Base-by-base conservation (phyloP, 1,140 invertebrate genomes). In the Drosophila pandora region DNA sequence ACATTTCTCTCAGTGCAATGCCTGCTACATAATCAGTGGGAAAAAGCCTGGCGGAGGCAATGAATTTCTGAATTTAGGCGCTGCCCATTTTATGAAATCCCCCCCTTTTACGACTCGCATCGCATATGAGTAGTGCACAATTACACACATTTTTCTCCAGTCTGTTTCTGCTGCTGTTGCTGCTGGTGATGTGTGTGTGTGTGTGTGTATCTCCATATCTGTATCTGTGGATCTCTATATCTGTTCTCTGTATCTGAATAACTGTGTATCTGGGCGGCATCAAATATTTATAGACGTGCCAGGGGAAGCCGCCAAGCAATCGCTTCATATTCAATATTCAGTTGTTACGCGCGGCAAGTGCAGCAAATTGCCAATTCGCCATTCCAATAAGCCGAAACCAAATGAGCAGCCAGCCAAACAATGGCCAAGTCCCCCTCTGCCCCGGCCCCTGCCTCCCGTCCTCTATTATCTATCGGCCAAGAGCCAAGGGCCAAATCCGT, bases 271-370 rank as follows among this genome's bases (percentile, higher is more conserved):
- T 69, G 48, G 34, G 48, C 23, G 56, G 39, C 71, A 75, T 75
- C 71, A 75, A 75, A 75, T 75, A 75, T 75, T 75, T 75, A 75
- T 74, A 41, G 71, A 75, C 60, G 60, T 74, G 71, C 71, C 70
- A 56, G 71, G 71, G 71, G 70, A 65, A 75, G 59, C 71, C 71
- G 58, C 70, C 71, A 75, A 75, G 71, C 71, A 75, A 75, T 75
- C 70, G 71, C 71, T 75, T 75, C 71, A 75, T 75, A 75, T 75
- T 75, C 71, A 75, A 75, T 75, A 75, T 75, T 75, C 71, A 75
- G 71, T 75, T 74, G 71, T 75, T 75, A 75, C 71, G 71, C 70
- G 70, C 70, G 71, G 71, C 71, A 75, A 75, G 71, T 75, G 71
- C 71, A 75, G 71, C 60, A 74, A 75, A 75, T 75, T 74, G 71